Evolutionary conservation across 2,797 vertebrate genomes (phyloP), one percentile per base, ranked within the genome.

Genomic region (Brachymystax lenok): DNA sequence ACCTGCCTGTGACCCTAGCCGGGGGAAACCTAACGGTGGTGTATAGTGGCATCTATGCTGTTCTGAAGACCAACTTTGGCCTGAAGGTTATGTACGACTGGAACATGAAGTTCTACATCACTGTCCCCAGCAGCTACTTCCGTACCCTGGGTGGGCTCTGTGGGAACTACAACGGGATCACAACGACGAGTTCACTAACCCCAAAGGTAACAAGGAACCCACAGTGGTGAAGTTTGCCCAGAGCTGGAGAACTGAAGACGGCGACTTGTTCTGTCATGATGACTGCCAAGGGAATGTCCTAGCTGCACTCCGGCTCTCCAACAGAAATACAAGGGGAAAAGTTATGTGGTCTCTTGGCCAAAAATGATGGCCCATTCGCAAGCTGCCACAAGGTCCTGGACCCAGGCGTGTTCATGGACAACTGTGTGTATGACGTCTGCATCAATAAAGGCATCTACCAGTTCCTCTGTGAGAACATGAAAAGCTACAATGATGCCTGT

Each of bases 31-130:
- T 46, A 69, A 75, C 0, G 0, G 79, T 95, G 19, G 86, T 74
- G 13, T 92, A 94, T 72, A 93, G 90, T 0, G 93, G 94, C 2
- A 67, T 3, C 0, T 86, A 19, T 1, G 54, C 84, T 0, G 0
- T 92, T 3, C 79, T 96, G 10, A 85, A 89, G 40, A 88, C 91
- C 0, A 72, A 90, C 79, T 94, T 96, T n/a, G 83, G 82, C 0
- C 85, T 97, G 40, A 46, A 46, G 40, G 40, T 46, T 46, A 46
- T 46, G 40, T 46, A 46, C 10, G 40, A 46, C 82, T 96, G 95
- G 95, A 91, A 94, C 14, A 77, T 79, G 77, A 1, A 73, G 96
- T 68, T 46, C 40, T 46, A 46, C 40, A 12, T 46, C 40, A 46
- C 40, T 46, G 40, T 12, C 10, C 40, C 40, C 40, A 46, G 40